Evolutionary conservation across 2,797 vertebrate species (phyloP), one percentile per base, ranked within the genome.

Genomic region (Enteromius thamalakanensis): DNA sequence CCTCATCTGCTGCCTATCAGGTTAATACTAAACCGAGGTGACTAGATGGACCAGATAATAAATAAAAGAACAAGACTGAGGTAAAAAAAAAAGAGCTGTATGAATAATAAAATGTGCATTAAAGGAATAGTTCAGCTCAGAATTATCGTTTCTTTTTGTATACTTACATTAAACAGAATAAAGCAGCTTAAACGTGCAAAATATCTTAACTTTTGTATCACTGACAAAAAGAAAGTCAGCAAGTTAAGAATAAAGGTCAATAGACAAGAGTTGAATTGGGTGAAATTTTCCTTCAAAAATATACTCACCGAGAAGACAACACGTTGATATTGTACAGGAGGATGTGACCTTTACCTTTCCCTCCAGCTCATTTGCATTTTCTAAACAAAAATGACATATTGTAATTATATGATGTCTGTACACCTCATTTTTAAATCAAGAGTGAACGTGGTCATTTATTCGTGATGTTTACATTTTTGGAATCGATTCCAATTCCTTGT

Each of bases 1-100:
- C 75, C 29, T 60, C 72, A 70, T 77, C 82, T 70, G 65, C 32
- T 76, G 58, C 67, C 53, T 70, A n/a, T 82, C 72, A 69, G 64
- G 62, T 82, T 82, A 78, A 83, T 83, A 78, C 67, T 83, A 62
- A 83, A 60, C 82, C 37, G 40, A 77, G 71, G 71, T 49, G 42
- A 65, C 26, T 34, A 81, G 80, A 76, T 40, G 47, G 60, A 76
- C 37, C 49, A 68, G 64, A 69, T 76, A 58, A 76, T 47, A 62
- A 29, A 1, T 32, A 49, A 78, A 78, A 65, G 58, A 65, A 21
- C 21, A 37, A 9, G n/a, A 40, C 65, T 11, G 11, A 51, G 64
- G 65, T 37, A n/a, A 15, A 15, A 45, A 62, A 42, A 45, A 12
- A 29, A 78, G 23, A 49, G 40, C 14, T 4, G 1, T 17, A 23